These are phyloP conservation scores for Xyrauchen texanus DNA, from an alignment of 2,113 vertebrate species.

Conservation along the genomic window DNA sequence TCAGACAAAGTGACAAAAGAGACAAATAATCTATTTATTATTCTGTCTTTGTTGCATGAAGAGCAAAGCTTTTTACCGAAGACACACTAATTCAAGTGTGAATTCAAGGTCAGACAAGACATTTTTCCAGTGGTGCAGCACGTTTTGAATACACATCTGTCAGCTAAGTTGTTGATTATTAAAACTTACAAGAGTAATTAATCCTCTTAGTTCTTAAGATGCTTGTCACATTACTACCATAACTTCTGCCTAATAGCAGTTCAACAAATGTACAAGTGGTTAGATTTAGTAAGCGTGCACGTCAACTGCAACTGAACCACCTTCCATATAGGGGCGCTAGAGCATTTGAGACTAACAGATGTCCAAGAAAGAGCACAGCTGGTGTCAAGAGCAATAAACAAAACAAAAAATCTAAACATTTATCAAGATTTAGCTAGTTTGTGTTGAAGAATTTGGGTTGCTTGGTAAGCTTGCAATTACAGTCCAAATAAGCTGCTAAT, in stretches of 20 bases:
- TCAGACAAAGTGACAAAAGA: conserved; percentile 71
- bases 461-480: conserved; percentile 8
- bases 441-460: not conserved
- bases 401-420: not conserved
- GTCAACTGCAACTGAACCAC: not conserved
- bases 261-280: too few relatives aligned
- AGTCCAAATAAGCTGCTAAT: too few relatives aligned
- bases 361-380: not conserved
- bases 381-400: not conserved
- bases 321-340: not conserved
- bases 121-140: not conserved
- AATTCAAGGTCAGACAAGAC: conserved; percentile 32
- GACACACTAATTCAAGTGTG: not conserved
- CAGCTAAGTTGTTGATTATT: not conserved
- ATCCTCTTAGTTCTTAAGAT: conserved; percentile 16
- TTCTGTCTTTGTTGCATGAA: conserved; percentile 59
- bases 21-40: conserved; percentile 70
- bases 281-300: too few relatives aligned
- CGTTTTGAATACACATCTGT: not conserved
- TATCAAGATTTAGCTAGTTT: not conserved
- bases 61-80: not conserved
- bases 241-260: too few relatives aligned
- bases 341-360: not conserved
- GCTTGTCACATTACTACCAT: not conserved
- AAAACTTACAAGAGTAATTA: not conserved